Conservation (phyloP, 2,113 vertebrate species). For the Scatophagus argus region DNA sequence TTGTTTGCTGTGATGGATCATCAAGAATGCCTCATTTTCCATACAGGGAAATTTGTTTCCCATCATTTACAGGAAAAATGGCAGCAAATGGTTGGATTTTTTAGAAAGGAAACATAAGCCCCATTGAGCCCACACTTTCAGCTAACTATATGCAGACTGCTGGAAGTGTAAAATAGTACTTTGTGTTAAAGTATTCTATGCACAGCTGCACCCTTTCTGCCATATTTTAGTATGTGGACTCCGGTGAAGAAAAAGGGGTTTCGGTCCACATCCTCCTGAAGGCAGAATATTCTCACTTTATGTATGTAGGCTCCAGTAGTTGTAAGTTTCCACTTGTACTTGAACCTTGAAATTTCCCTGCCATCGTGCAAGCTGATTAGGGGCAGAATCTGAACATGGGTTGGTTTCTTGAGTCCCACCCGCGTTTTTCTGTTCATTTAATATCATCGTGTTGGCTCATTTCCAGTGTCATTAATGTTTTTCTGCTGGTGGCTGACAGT, state of each 20-base stretch:
- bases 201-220: no score
- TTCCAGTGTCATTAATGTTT: slow-evolving; percentile 15
- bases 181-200: no score
- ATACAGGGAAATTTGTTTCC: slow-evolving; percentile 20
- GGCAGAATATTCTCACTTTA: no score
- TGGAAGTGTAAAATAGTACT: no score
- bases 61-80: slow-evolving; percentile 5
- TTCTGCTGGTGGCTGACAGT: slow-evolving; percentile 4
- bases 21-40: slow-evolving; percentile 18
- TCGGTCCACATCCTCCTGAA: no score
- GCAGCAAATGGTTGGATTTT: slow-evolving; percentile 38
- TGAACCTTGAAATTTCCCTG: not conserved
- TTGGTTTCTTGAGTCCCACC: not conserved
- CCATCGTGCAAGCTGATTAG: not conserved
- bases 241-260: no score
- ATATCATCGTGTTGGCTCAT: not conserved
- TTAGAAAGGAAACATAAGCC: not conserved
- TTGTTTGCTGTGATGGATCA: slow-evolving; percentile 46
- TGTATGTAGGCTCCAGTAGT: not conserved
- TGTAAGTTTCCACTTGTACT: not conserved
- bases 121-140: slow-evolving; percentile 1
- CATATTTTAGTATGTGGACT: no score
- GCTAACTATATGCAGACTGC: not conserved
- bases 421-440: slow-evolving; percentile 11
- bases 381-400: not conserved